Base-by-base conservation (phyloP, 2,113 vertebrate species). In the Elachura formosa region DNA sequence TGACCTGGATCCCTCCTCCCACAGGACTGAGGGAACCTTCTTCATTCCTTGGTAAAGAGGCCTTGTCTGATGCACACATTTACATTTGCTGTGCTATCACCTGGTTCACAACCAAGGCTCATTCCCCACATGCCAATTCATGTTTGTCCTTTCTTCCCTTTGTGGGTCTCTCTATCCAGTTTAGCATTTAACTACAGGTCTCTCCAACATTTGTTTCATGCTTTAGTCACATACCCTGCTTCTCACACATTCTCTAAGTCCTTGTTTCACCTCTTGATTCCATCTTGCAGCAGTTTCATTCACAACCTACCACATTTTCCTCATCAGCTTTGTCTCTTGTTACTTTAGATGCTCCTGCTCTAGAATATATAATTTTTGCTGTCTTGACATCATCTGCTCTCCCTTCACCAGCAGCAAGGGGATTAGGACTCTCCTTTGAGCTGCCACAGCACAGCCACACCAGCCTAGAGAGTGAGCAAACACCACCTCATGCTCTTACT, bases 371-470 rank as follows among this genome's bases (percentile, higher is more conserved):
- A 34, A 40, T 67, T 69, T n/a, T 11, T 31, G 16, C 34, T 68
- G 25, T n/a, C 72, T 73, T 78, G 34, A 36, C 26, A 46, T 34
- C 43, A n/a, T 40, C 49, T 78, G 43, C 46, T 62, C 34, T 49
- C 49, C 36, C 83, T 85, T 23, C 43, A 63, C 26, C 75, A 79
- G 61, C 63, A 69, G 72, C 22, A 48, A 79, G 43, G 29, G 38
- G 19, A 12, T 19, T 43, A 29, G 19, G 28, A 51, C 52, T 85
- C 10, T 26, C 52, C 48, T 83, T 18, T 26, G 46, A 52, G 52
- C 66, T 68, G 62, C 59, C 46, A 34, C 68, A 59, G 25, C 0
- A 0, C 54, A 75, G 71, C 49, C 77, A 26, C 0, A 0, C 26
- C 59, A 81, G 55, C 59, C 58, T 48, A 23, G 43, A 71, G 40